These are phyloP conservation scores for Ascidia mentula DNA, from an alignment of 23 tunicate species.

Conservation along the genomic window DNA sequence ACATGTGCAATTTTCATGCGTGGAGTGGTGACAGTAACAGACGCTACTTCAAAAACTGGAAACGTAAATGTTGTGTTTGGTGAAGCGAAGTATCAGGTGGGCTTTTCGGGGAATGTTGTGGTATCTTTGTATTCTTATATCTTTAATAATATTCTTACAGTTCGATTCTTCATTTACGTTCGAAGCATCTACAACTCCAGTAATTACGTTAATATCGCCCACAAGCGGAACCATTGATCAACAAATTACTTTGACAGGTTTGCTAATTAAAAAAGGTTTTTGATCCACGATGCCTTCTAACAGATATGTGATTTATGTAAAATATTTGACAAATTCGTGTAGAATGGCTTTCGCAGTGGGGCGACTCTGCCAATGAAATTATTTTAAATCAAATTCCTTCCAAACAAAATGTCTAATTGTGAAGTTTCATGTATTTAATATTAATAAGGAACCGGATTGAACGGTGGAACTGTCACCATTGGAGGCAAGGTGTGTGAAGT, in stretches of 20 bases:
- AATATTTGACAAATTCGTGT: no score
- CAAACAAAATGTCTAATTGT: no score
- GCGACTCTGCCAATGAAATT: no score
- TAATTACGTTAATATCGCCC: slow-evolving; percentile 20
- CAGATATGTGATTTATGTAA: no score
- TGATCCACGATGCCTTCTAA: neutral
- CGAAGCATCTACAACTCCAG: slow-evolving; percentile 11
- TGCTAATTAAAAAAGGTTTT: neutral
- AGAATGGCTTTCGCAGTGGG: no score
- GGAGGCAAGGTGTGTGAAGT: slow-evolving; percentile 16
- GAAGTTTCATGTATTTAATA: neutral
- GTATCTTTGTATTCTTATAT: neutral
- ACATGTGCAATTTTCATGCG: slow-evolving; percentile 52
- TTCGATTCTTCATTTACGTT: slow-evolving; percentile 11
- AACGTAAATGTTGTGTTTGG: neutral
- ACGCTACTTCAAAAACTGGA: neutral
- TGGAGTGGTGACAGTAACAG: slow-evolving; percentile 38
- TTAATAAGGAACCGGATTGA: slow-evolving; percentile 22
- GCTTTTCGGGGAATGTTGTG: neutral
- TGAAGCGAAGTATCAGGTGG: neutral
- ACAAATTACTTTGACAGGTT: slow-evolving; percentile 17
- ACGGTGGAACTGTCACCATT: slow-evolving; percentile 24
- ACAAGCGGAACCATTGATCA: slow-evolving; percentile 21
- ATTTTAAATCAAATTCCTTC: no score
- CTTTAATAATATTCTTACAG: neutral